Base-by-base conservation (phyloP, 2,888 invertebrate species). In the Aquatica leii region DNA sequence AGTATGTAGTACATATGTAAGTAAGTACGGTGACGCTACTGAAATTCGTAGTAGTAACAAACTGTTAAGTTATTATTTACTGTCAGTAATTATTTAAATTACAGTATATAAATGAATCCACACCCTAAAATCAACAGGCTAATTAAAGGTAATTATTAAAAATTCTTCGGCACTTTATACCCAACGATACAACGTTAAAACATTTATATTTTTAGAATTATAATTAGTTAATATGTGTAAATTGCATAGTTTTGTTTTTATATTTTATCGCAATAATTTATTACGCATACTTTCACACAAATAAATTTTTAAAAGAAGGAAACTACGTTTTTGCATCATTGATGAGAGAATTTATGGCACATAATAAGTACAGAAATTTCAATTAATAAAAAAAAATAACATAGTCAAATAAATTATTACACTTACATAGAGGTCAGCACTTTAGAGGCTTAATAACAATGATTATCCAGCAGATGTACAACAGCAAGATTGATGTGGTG, bases 401-500 rank as follows among this genome's bases (percentile, higher is more conserved):
- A 20, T 46, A 46, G 46, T 46, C 17, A 46, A 18, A 46, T 46
- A 46, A 55, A 62, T 62, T 62, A 56, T 59, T 53, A 24, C 57
- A 58, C 59, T 50, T 55, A 56, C 51, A 24, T 35, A 49, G 56
- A 62, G 69, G 66, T 69, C 69, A 67, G 62, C 67, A 64, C 68
- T 67, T 68, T 69, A 66, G 64, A 61, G 67, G 56, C 63, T 64
- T 71, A 71, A 71, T 70, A 66, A 69, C 69, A 63, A 68, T 71
- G 63, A 71, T 71, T 71, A 71, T 65, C 49, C 64, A 57, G 67
- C 69, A 70, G 71, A 68, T 71, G 69, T 67, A 65, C 61, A 53
- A 55, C 64, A 59, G 63, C 59, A 71, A 72, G 72, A 72, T 72
- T 72, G 71, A 72, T 72, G 70, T 66, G 67, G 65, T 62, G 67